Evolutionary conservation across 1,140 invertebrate genomes (phyloP), one percentile per base, ranked within the genome.

Genomic region (Lepidurus apus): DNA sequence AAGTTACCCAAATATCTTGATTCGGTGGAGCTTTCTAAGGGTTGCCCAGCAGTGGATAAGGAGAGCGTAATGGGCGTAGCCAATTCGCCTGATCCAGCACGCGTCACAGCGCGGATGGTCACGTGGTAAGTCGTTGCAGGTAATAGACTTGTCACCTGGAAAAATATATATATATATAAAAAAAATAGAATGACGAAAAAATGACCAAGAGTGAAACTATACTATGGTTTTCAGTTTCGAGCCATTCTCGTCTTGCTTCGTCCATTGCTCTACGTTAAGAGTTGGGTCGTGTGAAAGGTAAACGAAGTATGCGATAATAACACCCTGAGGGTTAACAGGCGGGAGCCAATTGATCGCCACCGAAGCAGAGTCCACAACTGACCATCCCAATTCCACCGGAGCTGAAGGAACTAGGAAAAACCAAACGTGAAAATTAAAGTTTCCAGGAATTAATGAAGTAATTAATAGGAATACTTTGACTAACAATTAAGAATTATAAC

Each of bases 81-180:
- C 10, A 80, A 75, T 65, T 85, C 86, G 9, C 89, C 88, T 76
- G 85, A 83, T 17, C 89, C 89, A 43, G 87, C 87, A 80, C 85
- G 85, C 10, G 87, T 89, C 4, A 83, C 84, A 24, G 88, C 89
- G 79, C 86, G 85, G 42, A 90, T 85, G 80, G 86, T 84, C 45
- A 90, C 84, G 73, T 86, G 87, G 79, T 90, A 90, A 26, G 84
- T 81, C 74, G 85, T 85, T 24, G 87, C 87, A 1, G 85, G 83
- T 13, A 85, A 73, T 43, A 90, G 82, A 45, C 84, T 85, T 11
- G 84, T 84, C 74, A 89, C 81, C 80, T 83, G 78, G 47, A 81
- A 75, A 77, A 65, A 74, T n/a, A 65, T 65, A n/a, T n/a, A n/a
- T n/a, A n/a, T n/a, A n/a, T n/a, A n/a, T 47, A 11, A 8, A 17